A percentile compares a stretch with the other conserved stretches of the same genome.
Evolutionary conservation across 2,113 vertebrate genomes (phyloP).

Genomic region (Dicentrarchus labrax): DNA sequence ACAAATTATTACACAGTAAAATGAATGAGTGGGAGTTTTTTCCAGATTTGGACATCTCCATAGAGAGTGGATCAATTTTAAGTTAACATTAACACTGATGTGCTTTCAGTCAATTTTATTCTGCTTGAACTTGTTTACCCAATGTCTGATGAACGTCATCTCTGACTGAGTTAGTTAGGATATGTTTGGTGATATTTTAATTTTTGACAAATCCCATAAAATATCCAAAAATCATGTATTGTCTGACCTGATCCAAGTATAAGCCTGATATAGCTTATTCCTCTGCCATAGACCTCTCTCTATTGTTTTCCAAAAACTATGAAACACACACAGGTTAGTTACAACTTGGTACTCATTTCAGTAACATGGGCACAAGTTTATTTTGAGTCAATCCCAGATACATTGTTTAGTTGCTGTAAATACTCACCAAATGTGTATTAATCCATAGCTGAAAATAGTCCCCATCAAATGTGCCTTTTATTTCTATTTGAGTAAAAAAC

Average conservation of each 20-base stretch:
- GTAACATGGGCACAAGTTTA: background rate
- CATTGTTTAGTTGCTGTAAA: background rate
- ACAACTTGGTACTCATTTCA: background rate
- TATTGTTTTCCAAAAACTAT: background rate
- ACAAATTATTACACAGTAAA: slow-evolving; percentile 21
- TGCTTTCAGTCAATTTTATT: background rate
- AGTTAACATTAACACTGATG: background rate
- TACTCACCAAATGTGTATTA: background rate
- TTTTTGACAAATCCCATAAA: background rate
- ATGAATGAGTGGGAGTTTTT: background rate
- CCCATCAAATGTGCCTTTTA: background rate
- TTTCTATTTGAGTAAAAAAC: background rate
- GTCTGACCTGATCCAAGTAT: background rate
- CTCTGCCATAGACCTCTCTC: background rate
- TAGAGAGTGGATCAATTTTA: background rate
- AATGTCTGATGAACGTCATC: background rate
- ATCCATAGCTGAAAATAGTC: background rate
- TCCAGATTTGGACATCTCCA: background rate
- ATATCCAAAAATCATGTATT: background rate
- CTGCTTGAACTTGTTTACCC: background rate
- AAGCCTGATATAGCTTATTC: background rate
- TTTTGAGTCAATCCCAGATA: background rate
- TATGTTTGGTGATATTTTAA: background rate
- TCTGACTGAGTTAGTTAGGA: background rate
- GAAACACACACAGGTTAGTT: background rate